Evolutionary conservation across 2,797 vertebrate genomes (phyloP).

Genomic region (Microtus obscurus): DNA sequence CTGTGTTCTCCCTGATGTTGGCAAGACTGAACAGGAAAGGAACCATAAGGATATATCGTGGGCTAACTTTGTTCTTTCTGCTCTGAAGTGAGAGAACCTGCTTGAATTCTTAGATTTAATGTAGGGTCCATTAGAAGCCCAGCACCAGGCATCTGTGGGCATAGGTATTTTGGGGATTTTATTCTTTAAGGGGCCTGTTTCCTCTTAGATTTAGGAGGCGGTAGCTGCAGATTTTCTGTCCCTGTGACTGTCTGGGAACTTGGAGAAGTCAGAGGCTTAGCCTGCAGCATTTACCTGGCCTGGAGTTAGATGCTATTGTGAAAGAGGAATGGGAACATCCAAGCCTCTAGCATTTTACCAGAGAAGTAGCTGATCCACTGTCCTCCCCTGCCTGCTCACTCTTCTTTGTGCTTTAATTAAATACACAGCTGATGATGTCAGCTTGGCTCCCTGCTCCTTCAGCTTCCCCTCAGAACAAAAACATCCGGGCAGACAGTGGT

Average conservation of each 20-base stretch:
- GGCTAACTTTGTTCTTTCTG: constrained; percentile 18
- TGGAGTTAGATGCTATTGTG: background rate
- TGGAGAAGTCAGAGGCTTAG: background rate
- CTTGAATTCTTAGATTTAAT: constrained; percentile 34
- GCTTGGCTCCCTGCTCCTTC: constrained; percentile 58
- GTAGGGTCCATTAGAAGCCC: background rate
- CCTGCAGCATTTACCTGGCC: background rate
- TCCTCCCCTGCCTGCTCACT: background rate
- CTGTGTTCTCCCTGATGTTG: background rate
- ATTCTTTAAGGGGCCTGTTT: constrained; percentile 20
- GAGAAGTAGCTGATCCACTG: background rate
- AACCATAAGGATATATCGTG: background rate
- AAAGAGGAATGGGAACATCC: background rate
- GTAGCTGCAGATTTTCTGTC: constrained; percentile 43
- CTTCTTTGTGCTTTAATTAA: constrained; percentile 75
- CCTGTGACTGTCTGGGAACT: background rate
- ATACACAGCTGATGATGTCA: constrained; percentile 73
- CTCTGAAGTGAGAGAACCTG: constrained; percentile 27
- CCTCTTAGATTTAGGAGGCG: background rate
- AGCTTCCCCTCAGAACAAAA: constrained; percentile 70
- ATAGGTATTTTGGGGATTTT: constrained; percentile 41
- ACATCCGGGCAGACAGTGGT: constrained; percentile 74
- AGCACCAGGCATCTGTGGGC: background rate
- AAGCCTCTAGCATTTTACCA: background rate
- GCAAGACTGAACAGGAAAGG: background rate